Evolutionary conservation across 2,113 vertebrate genomes (phyloP).

Genomic region (Calidris pugnax): DNA sequence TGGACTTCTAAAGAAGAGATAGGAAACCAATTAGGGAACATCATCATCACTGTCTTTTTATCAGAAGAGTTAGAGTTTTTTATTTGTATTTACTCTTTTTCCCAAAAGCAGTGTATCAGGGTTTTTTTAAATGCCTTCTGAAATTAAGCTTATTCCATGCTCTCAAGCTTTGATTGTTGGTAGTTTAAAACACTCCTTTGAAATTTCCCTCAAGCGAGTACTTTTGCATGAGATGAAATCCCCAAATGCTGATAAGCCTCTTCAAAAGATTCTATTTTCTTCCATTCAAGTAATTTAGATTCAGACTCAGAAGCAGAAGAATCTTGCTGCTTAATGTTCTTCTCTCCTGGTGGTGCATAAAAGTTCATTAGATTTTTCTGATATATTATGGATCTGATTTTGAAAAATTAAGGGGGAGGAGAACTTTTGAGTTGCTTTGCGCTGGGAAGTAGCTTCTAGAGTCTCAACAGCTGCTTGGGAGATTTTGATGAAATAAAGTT

Average conservation of each 20-base stretch:
- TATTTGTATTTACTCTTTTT: neutral
- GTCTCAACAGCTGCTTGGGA: neutral
- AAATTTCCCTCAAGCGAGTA: slow-evolving; percentile 28
- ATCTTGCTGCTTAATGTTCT: slow-evolving; percentile 16
- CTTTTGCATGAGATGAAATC: slow-evolving; percentile 39
- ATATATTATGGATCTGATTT: neutral
- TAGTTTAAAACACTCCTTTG: slow-evolving; percentile 40
- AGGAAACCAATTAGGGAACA: neutral
- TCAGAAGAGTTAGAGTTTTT: neutral
- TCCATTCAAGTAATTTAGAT: slow-evolving; percentile 17
- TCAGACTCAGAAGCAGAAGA: neutral
- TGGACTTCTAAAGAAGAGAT: neutral
- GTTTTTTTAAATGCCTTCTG: slow-evolving; percentile 11
- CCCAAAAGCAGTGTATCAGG: neutral
- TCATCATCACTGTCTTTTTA: neutral
- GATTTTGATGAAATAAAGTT: neutral
- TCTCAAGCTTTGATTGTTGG: slow-evolving; percentile 16
- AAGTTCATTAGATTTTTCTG: slow-evolving; percentile 44
- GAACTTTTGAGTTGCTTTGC: slow-evolving; percentile 4
- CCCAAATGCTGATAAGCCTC: slow-evolving; percentile 42
- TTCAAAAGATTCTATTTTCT: slow-evolving; percentile 41
- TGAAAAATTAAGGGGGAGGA: neutral
- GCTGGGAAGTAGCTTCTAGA: neutral
- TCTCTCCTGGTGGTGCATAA: slow-evolving; percentile 3
- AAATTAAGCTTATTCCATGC: neutral